Evolutionary conservation across 2,113 vertebrate species (phyloP).

Genomic region (Scalopus aquaticus): DNA sequence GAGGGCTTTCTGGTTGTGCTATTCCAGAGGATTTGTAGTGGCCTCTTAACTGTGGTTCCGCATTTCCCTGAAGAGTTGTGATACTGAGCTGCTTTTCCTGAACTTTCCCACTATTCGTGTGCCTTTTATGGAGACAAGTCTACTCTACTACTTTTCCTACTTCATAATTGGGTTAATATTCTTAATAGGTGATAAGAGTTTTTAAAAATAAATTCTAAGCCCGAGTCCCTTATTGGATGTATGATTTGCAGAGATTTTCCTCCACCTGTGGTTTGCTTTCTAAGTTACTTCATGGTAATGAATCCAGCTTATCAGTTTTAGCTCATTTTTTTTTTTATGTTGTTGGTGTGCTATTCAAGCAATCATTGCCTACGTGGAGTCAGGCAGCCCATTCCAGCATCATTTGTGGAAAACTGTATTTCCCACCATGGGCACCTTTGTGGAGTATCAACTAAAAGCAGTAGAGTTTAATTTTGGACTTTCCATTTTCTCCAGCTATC

Average conservation of each 20-base stretch:
- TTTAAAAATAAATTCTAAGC: neutral
- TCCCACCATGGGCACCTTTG: neutral
- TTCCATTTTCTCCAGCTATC: neutral
- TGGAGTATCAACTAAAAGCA: neutral
- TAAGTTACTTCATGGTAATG: neutral
- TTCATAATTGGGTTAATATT: neutral
- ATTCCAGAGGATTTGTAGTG: neutral
- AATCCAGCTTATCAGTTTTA: neutral
- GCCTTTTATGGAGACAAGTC: neutral
- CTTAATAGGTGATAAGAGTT: neutral
- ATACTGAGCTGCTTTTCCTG: neutral
- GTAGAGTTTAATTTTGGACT: neutral
- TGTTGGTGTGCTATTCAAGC: neutral
- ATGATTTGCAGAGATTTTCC: neutral
- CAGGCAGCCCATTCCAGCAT: neutral
- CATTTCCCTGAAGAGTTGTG: neutral
- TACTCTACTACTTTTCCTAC: neutral
- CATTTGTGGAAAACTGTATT: neutral
- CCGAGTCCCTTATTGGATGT: neutral
- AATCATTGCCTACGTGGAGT: neutral
- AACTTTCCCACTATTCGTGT: neutral
- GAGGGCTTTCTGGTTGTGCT: neutral
- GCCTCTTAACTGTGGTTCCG: neutral
- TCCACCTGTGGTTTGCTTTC: neutral
- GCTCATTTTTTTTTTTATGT: neutral